Conservation (phyloP, 2,888 invertebrate species). For the Drosophila imparisetae region DNA sequence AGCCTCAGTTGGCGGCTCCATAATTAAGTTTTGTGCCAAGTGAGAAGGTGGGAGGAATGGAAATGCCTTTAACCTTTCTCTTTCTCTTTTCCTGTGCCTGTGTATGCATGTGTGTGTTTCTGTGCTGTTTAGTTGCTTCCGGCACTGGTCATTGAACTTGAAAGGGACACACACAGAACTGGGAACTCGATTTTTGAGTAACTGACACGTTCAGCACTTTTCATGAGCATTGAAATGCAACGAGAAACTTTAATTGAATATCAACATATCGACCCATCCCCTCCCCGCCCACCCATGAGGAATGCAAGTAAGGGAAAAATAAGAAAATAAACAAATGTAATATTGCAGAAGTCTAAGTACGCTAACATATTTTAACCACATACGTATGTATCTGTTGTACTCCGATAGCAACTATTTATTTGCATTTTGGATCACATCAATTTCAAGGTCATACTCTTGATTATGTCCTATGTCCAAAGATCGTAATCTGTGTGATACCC, state of each 20-base stretch:
- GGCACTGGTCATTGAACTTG: constrained; percentile 57
- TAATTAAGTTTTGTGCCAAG: constrained; percentile 70
- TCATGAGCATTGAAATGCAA: constrained; percentile 25
- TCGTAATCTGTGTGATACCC: background rate
- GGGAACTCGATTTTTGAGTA: constrained; percentile 14
- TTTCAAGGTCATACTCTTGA: background rate
- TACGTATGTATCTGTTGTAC: background rate
- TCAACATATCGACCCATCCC: constrained; percentile 6
- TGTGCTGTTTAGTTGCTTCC: constrained; percentile 40
- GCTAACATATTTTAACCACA: background rate
- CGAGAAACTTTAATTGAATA: constrained; percentile 57
- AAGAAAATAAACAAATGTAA: background rate
- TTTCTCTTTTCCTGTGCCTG: background rate
- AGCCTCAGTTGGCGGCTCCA: constrained; percentile 39
- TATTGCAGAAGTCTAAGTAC: background rate
- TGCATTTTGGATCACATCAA: background rate
- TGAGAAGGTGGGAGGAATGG: constrained; percentile 11
- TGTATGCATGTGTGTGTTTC: constrained; percentile 9
- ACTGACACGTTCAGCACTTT: constrained; percentile 30
- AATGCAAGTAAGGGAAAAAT: background rate
- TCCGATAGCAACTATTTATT: background rate
- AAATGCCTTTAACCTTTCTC: constrained; percentile 2
- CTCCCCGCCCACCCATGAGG: background rate
- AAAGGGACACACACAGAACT: constrained; percentile 9
- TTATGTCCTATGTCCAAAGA: background rate